phyloP scores from a whole-genome alignment of 1,140 invertebrate genomes.

The Megathymus violae region DNA sequence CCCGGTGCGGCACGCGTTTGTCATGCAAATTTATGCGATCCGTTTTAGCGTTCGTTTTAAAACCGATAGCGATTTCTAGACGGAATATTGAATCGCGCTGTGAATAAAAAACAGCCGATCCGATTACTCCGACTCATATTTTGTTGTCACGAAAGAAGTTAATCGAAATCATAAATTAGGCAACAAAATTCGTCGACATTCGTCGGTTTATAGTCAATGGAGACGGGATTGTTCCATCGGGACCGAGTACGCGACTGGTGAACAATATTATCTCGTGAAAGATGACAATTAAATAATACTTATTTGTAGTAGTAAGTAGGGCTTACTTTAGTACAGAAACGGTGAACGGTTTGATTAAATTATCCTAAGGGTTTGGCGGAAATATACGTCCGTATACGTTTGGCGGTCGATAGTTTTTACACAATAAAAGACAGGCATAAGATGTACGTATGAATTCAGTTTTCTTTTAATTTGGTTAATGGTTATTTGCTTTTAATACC shows the following conservation, averaged over 20 bases:
- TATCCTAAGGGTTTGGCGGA: too few relatives aligned
- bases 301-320: too few relatives aligned
- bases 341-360: too few relatives aligned
- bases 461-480: too few relatives aligned
- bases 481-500: too few relatives aligned
- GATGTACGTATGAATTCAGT: too few relatives aligned
- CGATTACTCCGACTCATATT: constrained; percentile 60
- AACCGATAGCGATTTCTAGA: constrained; percentile 72
- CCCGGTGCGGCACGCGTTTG: constrained; percentile 62
- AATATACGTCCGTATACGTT: too few relatives aligned
- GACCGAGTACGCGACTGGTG: background rate
- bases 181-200: constrained; percentile 9
- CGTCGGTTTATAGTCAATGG: constrained; percentile 20
- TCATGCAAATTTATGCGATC: constrained; percentile 81
- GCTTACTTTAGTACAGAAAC: too few relatives aligned
- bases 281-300: too few relatives aligned
- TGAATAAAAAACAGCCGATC: constrained; percentile 62
- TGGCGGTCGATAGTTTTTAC: too few relatives aligned
- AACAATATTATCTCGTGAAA: too few relatives aligned
- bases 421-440: too few relatives aligned
- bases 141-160: constrained; percentile 59
- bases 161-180: constrained; percentile 44
- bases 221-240: constrained; percentile 6
- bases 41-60: constrained; percentile 73
- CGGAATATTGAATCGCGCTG: constrained; percentile 70